Base-by-base conservation (phyloP, 2,888 invertebrate species). In the Nephrotoma guestfalica region DNA sequence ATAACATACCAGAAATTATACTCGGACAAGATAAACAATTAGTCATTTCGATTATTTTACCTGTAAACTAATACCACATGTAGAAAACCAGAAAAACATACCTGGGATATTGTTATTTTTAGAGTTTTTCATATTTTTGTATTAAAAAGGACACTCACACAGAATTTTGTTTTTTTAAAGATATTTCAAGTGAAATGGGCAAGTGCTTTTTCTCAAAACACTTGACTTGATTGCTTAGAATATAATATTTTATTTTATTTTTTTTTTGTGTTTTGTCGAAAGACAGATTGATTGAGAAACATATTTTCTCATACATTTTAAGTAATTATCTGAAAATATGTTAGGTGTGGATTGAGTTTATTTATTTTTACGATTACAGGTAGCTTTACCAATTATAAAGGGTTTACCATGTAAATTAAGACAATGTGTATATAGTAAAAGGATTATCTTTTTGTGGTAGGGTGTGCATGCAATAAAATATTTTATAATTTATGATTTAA, bases 191-290 rank as follows among this genome's bases (percentile, higher is more conserved):
- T 86, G 86, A 51, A 86, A 57, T 40, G 51, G 51, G 41, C 86
- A 87, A 87, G 87, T 87, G 87, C 71, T 86, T 87, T 87, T 86
- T 85, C 85, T 71, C 71, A 87, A 87, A 86, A 86, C 86, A 86
- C 87, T 87, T 86, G 85, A 87, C 87, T 85, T 85, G 85, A 85
- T 43, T 43, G 84, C 85, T 43, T 15, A 40, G 83, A 83, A 41
- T 83, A 41, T 41, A 40, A 47, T 47, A 47, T 47, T 11, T 47
- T 47, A 1, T 30, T 51, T 15, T 51, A 15, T 15, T 15, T 71
- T 30, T 51, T 51, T 51, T 51, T 51, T 51, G 15, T 30, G 11
- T 43, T 43, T 43, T 43, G 6, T 43, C 11, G 43, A 30, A 42
- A 84, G 84, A 84, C 41, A 15, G 84, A 84, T 84, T 84, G 84